Conservation (phyloP, 1,140 invertebrate species). For the Ctenoplectra terminalis region DNA sequence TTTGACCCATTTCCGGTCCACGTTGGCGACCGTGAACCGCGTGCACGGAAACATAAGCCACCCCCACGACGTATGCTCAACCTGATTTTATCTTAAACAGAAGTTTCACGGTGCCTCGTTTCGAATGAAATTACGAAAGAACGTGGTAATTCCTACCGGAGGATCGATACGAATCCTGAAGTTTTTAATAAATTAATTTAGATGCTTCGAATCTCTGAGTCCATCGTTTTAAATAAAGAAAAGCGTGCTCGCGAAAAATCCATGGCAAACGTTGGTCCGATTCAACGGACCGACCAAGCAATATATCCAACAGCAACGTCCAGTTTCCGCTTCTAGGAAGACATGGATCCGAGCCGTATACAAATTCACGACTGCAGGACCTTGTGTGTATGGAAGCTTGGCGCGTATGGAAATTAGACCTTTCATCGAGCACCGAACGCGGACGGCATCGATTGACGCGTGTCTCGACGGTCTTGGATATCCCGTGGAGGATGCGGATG, state of each 20-base stretch:
- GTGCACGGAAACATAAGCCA: slow-evolving; percentile 34
- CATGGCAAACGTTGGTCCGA: not conserved
- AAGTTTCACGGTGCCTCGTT: too few species aligned
- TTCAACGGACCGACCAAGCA: too few species aligned
- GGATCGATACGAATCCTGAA: too few species aligned
- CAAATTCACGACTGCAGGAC: slow-evolving; percentile 37
- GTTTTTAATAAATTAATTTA: too few species aligned
- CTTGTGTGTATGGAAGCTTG: not conserved
- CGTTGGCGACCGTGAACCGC: slow-evolving; percentile 35
- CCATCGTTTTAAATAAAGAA: not conserved
- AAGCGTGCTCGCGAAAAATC: not conserved
- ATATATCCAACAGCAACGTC: not conserved
- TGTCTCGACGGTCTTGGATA: not conserved
- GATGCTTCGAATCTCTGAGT: too few species aligned
- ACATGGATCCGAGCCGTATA: slow-evolving; percentile 7
- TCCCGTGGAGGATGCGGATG: not conserved
- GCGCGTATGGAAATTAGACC: slow-evolving; percentile 65
- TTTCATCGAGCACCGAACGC: slow-evolving; percentile 60
- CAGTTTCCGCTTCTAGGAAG: not conserved
- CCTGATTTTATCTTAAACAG: too few species aligned
- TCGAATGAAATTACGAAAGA: too few species aligned
- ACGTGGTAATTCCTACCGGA: too few species aligned
- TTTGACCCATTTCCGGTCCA: slow-evolving; percentile 58
- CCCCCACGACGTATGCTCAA: not conserved
- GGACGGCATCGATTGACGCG: slow-evolving; percentile 54